Evolutionary conservation across 1,140 invertebrate genomes (phyloP).

Genomic region (Grapholita molesta): DNA sequence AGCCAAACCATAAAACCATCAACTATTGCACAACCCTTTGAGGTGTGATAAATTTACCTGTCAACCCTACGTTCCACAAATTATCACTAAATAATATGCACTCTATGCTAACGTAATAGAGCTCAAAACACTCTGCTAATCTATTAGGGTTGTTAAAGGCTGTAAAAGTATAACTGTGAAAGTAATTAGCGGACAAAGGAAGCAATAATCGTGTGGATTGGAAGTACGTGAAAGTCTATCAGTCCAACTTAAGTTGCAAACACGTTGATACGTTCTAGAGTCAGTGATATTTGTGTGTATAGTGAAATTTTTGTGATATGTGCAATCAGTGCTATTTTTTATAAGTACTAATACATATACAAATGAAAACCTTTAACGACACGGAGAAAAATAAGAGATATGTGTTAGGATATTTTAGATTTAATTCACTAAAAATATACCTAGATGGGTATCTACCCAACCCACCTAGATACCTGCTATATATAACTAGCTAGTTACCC

Average conservation of each 20-base stretch:
- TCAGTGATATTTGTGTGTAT: not conserved
- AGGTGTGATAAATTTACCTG: slow-evolving; percentile 71
- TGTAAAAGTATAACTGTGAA: slow-evolving; percentile 60
- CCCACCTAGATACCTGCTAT: too few species aligned
- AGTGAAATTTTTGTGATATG: too few species aligned
- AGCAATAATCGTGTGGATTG: slow-evolving; percentile 65
- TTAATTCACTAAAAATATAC: too few species aligned
- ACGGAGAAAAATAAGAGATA: too few species aligned
- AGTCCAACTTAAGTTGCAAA: slow-evolving; percentile 53
- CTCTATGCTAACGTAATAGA: slow-evolving; percentile 17
- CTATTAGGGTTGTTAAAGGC: slow-evolving; percentile 26
- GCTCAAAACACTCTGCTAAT: slow-evolving; percentile 19
- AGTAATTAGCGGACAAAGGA: slow-evolving; percentile 67
- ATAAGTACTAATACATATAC: too few species aligned
- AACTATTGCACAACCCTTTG: slow-evolving; percentile 69
- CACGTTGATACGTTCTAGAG: slow-evolving; percentile 29
- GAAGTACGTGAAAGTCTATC: slow-evolving; percentile 37
- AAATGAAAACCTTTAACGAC: too few species aligned
- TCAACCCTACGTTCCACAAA: slow-evolving; percentile 32
- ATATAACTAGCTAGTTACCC: too few species aligned
- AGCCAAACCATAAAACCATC: slow-evolving; percentile 70
- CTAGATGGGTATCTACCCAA: too few species aligned
- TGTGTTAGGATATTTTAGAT: too few species aligned
- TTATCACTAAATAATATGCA: slow-evolving; percentile 21
- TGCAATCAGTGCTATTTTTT: not conserved